Base-by-base conservation (phyloP, 2,888 invertebrate genomes). In the Macaria liturata region DNA sequence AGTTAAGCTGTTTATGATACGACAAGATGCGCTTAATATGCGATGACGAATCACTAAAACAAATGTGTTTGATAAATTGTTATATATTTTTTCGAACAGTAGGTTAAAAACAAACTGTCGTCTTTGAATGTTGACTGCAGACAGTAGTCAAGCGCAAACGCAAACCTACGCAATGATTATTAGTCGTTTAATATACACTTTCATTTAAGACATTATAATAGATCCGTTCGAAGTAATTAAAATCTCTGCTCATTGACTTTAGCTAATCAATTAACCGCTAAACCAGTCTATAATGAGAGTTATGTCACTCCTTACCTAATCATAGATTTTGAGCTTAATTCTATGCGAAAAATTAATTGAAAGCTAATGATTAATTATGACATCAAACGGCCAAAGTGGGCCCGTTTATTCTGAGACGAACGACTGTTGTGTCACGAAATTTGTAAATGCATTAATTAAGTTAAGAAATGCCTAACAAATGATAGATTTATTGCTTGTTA, bases 241-340 rank as follows among this genome's bases (percentile, higher is more conserved):
- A 54, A 51, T 48, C 39, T 43, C 46, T 46, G 49, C 46, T 49
- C 46, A 50, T 54, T 50, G 47, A 54, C 39, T 54, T 9, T n/a
- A n/a, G 30, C 31, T 50, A 59, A 59, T 54, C 46, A 46, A 59
- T 54, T 59, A 51, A n/a, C n/a, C 51, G 30, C 52, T 46, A 37
- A 56, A 51, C 43, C 43, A 50, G 46, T 49, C 37, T 32, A 46
- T 52, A 49, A 32, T 46, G 39, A 49, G 42, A 46, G 64, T 66
- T 68, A 66, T 64, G 59, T 66, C 62, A 68, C 49, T 32, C 61
- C 53, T 68, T 68, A 62, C 55, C 51, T 63, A 68, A 68, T 57
- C 57, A 46, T 49, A 46, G 54, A 55, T 57, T 57, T 59, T 43
- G 60, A 62, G 46, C 61, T 57, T 57, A 66, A 63, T 57, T 57